phyloP scores from a whole-genome alignment of 2,888 invertebrate species.

The Branchipolynoe longqiensis region DNA sequence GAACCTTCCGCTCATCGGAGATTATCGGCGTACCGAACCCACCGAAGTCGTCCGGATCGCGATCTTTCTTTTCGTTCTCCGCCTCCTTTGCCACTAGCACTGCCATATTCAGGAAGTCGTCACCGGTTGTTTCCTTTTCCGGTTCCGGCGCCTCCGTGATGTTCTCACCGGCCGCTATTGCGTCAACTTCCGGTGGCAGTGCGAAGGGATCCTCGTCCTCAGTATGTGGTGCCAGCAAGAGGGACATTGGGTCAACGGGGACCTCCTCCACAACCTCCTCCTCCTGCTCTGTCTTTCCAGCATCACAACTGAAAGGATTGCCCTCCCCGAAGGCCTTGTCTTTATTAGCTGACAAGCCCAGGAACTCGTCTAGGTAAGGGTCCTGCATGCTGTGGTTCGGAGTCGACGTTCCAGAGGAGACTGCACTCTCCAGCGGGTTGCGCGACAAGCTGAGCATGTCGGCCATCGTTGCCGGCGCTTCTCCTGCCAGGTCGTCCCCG shows the following conservation, averaged over 20 bases:
- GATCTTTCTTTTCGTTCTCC: conserved; percentile 36
- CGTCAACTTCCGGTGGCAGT: conserved; percentile 25
- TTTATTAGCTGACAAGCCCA: conserved; percentile 51
- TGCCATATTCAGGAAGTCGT: conserved; percentile 47
- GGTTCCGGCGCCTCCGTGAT: conserved; percentile 41
- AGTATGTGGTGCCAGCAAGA: not conserved
- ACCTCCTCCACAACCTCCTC: not conserved
- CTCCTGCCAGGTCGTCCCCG: not conserved
- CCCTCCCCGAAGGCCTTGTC: conserved; percentile 28
- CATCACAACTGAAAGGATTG: conserved; percentile 11
- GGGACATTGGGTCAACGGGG: not conserved
- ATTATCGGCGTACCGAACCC: conserved; percentile 35
- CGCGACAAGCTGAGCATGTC: conserved; percentile 35
- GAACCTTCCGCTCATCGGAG: conserved; percentile 24
- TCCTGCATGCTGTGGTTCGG: conserved; percentile 20
- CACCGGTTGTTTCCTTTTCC: conserved; percentile 40
- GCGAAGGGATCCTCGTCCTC: conserved; percentile 46
- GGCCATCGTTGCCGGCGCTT: not conserved
- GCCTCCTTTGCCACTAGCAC: conserved; percentile 37
- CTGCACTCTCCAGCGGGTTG: conserved; percentile 21
- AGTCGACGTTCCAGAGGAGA: conserved; percentile 50
- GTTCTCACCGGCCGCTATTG: conserved; percentile 51
- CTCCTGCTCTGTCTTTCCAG: not conserved
- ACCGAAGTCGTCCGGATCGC: conserved; percentile 37
- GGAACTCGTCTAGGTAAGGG: conserved; percentile 59